phyloP scores from a whole-genome alignment of 2,888 invertebrate species.

The Meta bourneti region DNA sequence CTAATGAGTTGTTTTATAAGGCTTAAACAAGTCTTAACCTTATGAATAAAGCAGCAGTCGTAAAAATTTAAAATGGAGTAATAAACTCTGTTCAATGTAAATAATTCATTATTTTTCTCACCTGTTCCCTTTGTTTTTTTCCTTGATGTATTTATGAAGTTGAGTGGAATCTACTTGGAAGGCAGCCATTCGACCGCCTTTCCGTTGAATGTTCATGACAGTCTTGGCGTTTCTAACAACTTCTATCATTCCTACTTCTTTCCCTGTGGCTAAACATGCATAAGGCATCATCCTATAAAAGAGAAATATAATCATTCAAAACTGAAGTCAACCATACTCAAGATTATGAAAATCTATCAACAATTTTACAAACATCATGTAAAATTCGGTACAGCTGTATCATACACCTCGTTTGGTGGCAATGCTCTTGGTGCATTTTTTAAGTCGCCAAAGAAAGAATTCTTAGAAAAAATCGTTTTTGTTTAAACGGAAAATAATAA shows the following conservation, averaged over 20 bases:
- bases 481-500: too few species aligned
- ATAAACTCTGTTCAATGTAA: too few species aligned
- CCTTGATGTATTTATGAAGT: slow-evolving; percentile 83
- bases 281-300: slow-evolving; percentile 83
- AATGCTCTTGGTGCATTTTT: too few species aligned
- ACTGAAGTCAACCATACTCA: neutral
- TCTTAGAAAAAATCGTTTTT: too few species aligned
- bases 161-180: slow-evolving; percentile 83
- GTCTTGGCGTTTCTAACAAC: slow-evolving; percentile 84
- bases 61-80: too few species aligned
- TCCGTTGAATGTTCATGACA: slow-evolving; percentile 84
- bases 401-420: too few species aligned
- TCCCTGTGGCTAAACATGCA: slow-evolving; percentile 84
- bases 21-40: too few species aligned
- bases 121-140: slow-evolving; percentile 81
- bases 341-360: neutral
- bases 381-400: too few species aligned
- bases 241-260: slow-evolving; percentile 82
- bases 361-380: neutral
- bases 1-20: too few species aligned
- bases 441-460: too few species aligned
- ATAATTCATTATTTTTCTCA: slow-evolving; percentile 61
- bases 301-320: slow-evolving; percentile 4
- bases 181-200: slow-evolving; percentile 82
- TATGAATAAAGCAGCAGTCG: too few species aligned